A percentile compares a stretch with the other conserved stretches of the same genome.
These are phyloP conservation scores for Pyrrhia umbra DNA, from an alignment of 2,888 invertebrate species.

Conservation along the genomic window DNA sequence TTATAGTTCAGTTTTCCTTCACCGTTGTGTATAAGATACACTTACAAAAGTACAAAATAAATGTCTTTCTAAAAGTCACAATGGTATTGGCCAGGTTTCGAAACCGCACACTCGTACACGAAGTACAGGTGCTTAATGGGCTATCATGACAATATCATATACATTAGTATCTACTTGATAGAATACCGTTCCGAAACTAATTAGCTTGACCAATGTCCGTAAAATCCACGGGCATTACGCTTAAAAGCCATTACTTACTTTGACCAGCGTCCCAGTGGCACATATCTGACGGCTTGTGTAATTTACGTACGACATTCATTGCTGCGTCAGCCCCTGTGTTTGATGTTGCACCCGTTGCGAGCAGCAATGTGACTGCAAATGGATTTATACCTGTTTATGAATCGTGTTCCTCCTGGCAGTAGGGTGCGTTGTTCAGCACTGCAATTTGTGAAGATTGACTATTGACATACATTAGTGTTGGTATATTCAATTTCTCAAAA, in stretches of 20 bases:
- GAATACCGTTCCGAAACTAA: slow-evolving; percentile 44
- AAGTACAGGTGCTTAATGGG: too few species aligned
- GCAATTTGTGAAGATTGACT: slow-evolving; percentile 5
- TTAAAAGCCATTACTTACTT: slow-evolving; percentile 65
- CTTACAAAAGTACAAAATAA: too few species aligned
- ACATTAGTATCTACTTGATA: background rate
- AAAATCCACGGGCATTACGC: slow-evolving; percentile 56
- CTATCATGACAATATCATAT: too few species aligned
- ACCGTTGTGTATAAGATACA: too few species aligned
- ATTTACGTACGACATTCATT: slow-evolving; percentile 80
- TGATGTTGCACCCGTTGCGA: slow-evolving; percentile 68
- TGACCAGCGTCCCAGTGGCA: slow-evolving; percentile 63
- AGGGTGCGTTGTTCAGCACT: slow-evolving; percentile 11
- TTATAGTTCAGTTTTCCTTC: too few species aligned
- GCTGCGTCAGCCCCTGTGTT: slow-evolving; percentile 70
- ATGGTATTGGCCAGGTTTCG: too few species aligned
- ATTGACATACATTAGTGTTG: too few species aligned
- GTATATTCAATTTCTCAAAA: too few species aligned
- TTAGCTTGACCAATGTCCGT: slow-evolving; percentile 58
- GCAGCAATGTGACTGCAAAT: slow-evolving; percentile 66
- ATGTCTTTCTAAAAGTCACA: too few species aligned
- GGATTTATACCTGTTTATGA: slow-evolving; percentile 67
- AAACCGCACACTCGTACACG: too few species aligned
- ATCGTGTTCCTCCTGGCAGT: slow-evolving; percentile 16
- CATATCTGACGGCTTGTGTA: slow-evolving; percentile 67